These are phyloP conservation scores for Clostera curtula DNA, from an alignment of 2,888 invertebrate species.

Conservation along the genomic window DNA sequence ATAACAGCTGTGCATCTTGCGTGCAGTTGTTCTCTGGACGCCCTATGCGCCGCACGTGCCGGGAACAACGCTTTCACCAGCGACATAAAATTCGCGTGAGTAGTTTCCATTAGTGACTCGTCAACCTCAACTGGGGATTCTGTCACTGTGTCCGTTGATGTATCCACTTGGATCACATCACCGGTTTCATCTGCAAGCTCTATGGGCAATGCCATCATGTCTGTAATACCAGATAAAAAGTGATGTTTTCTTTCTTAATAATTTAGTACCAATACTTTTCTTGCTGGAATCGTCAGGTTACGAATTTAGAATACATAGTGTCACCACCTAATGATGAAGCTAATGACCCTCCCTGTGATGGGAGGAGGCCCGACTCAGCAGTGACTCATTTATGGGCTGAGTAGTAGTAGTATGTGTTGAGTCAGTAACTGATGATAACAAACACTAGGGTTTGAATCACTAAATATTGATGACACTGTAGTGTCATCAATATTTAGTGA, in stretches of 20 bases:
- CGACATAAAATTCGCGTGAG: constrained; percentile 90
- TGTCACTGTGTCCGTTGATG: constrained; percentile 31
- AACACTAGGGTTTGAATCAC: too few relatives aligned
- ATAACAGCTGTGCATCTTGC: constrained; percentile 83
- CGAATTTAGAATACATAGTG: too few relatives aligned
- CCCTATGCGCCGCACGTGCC: constrained; percentile 88
- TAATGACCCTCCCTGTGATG: too few relatives aligned
- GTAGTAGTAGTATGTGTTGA: too few relatives aligned
- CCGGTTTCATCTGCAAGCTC: constrained; percentile 79
- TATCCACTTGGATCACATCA: constrained; percentile 46
- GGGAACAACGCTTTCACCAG: constrained; percentile 91
- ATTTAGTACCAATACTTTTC: background rate
- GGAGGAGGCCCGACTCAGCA: too few relatives aligned
- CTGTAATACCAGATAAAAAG: constrained; percentile 34
- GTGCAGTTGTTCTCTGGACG: constrained; percentile 84
- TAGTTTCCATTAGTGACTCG: constrained; percentile 81
- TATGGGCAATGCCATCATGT: constrained; percentile 86
- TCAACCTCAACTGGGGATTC: constrained; percentile 34
- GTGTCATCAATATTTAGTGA: too few relatives aligned
- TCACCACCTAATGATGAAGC: too few relatives aligned
- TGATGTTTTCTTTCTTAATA: background rate
- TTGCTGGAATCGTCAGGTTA: background rate
- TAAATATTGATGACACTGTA: too few relatives aligned
- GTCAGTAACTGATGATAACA: too few relatives aligned
- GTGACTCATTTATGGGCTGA: too few relatives aligned